phyloP scores from a whole-genome alignment of 2,113 vertebrate species.

The Vireo altiloquus region DNA sequence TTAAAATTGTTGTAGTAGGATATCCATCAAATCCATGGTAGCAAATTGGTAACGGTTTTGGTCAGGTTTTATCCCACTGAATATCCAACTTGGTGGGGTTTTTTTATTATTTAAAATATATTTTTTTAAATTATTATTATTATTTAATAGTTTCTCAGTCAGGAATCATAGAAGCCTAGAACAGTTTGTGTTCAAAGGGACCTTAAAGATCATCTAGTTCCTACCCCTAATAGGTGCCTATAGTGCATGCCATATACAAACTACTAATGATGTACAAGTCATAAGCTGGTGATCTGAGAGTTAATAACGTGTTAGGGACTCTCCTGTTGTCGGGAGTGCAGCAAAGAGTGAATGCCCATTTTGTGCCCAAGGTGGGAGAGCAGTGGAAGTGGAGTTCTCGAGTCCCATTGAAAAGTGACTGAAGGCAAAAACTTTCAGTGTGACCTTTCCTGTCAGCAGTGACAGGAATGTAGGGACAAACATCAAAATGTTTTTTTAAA shows the following conservation, averaged over 20 bases:
- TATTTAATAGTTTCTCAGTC: background rate
- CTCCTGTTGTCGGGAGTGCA: background rate
- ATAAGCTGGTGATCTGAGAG: background rate
- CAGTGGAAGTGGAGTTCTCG: background rate
- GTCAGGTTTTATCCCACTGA: background rate
- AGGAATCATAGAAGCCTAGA: background rate
- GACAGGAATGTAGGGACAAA: background rate
- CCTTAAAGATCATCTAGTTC: background rate
- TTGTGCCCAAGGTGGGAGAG: background rate
- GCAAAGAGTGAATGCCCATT: background rate
- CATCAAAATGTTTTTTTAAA: background rate
- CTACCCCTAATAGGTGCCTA: background rate
- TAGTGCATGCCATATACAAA: background rate
- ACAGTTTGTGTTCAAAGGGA: background rate
- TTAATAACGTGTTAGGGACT: accelerated
- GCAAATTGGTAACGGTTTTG: background rate
- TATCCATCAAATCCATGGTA: background rate
- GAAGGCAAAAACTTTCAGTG: background rate
- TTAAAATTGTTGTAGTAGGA: background rate
- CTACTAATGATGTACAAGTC: background rate
- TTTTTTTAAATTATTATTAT: too few relatives aligned
- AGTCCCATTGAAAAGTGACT: background rate
- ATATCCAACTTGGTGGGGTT: background rate
- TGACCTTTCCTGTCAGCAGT: background rate
- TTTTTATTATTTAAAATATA: background rate